These are phyloP conservation scores for Oxygymnocypris stewartii DNA, from an alignment of 2,113 vertebrate genomes.

Conservation along the genomic window DNA sequence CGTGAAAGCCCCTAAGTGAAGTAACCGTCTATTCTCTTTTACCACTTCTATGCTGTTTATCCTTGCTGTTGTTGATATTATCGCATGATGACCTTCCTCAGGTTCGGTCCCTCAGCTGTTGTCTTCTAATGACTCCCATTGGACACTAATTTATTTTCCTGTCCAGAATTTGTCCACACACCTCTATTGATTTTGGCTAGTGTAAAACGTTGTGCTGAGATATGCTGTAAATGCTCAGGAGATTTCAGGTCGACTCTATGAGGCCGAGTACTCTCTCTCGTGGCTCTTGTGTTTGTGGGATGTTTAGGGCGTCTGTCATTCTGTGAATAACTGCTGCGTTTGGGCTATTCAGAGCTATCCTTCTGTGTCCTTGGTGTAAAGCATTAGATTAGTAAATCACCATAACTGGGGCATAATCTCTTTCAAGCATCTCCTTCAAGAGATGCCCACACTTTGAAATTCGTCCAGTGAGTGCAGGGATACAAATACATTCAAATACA, in stretches of 20 bases:
- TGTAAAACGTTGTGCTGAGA: slow-evolving; percentile 2
- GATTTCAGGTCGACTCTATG: neutral
- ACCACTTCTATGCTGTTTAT: neutral
- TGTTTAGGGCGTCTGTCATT: neutral
- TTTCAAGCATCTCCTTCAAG: neutral
- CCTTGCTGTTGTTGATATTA: neutral
- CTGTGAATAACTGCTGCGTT: slow-evolving; percentile 24
- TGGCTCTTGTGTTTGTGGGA: neutral
- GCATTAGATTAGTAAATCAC: neutral
- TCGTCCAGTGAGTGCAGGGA: neutral
- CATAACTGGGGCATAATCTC: slow-evolving; percentile 11
- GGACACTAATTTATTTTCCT: neutral
- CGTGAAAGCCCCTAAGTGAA: slow-evolving; percentile 5
- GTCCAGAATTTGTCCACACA: neutral
- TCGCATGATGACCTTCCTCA: neutral
- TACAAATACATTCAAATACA: too few species aligned
- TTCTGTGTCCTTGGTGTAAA: slow-evolving; percentile 18
- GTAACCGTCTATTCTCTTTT: slow-evolving; percentile 1
- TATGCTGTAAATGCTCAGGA: neutral
- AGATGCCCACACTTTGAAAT: slow-evolving; percentile 14
- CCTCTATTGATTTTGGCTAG: neutral
- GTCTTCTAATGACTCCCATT: slow-evolving; percentile 1
- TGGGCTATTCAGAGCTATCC: slow-evolving; percentile 14
- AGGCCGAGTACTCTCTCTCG: neutral
- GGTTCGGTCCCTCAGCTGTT: slow-evolving; percentile 3